Evolutionary conservation across 2,113 vertebrate species (phyloP), one percentile per base, ranked within the genome.

Genomic region (Tricholaema leucomelas): DNA sequence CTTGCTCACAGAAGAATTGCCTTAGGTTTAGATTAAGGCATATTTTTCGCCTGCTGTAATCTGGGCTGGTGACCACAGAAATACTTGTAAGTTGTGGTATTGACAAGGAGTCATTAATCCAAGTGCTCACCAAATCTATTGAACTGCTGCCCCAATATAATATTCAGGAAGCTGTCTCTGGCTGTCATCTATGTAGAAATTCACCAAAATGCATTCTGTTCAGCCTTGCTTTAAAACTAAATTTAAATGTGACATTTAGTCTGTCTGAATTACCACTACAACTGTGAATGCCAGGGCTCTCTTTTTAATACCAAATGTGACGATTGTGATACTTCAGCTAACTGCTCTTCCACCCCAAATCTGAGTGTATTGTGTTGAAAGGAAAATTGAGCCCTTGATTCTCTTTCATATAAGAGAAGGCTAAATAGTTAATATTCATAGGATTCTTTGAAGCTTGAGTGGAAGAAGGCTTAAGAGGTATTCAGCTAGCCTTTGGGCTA

Each of bases 401-500:
- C 30, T 91, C 73, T 83, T 91, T 74, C 82, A 59, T 12, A 1
- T 64, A 42, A 81, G 42, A 89, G 71, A 82, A 77, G 31, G 77
- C 58, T 77, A 74, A 74, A 85, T 77, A 80, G 64, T 89, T 85
- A 67, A 61, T 71, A 67, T 58, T 92, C n/a, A 35, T 48, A 71
- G 69, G 21, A 30, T 30, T 69, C 42, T 90, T 54, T 81, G 91
- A 87, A 91, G 60, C 63, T 65, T 9, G 2, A 12, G 35, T 81
- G 61, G 25, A 65, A 66, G n/a, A 71, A 86, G 60, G 72, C 54
- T 83, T 64, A 64, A 58, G 67, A 89, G 63, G 27, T 77, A 77
- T 80, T 87, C 76, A 72, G 76, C 23, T n/a, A 75, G 76, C 65
- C 90, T 92, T 80, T 94, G 78, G 72, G 84, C 88, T 30, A 2